Evolutionary conservation across 2,888 invertebrate species (phyloP).

Genomic region (Pardosa pseudoannulata): DNA sequence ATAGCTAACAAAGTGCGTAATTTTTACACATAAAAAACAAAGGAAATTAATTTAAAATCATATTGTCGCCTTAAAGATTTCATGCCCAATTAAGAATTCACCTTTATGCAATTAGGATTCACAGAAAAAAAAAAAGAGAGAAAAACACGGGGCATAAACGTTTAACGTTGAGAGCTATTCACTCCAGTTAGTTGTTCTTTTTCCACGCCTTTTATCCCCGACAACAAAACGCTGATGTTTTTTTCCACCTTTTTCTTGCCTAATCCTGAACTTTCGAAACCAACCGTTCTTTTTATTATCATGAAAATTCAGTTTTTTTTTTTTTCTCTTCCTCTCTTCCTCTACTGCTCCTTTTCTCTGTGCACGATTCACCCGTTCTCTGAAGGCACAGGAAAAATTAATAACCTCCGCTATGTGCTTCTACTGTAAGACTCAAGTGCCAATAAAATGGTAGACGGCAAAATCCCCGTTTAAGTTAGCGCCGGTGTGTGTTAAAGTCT

Average conservation of each 20-base stretch:
- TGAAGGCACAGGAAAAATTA: constrained; percentile 33
- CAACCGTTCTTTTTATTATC: constrained; percentile 7
- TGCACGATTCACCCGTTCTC: neutral
- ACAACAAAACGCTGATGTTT: neutral
- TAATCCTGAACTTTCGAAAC: constrained; percentile 11
- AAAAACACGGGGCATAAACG: no score
- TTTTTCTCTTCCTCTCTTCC: no score
- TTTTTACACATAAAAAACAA: no score
- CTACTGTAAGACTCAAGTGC: constrained; percentile 34
- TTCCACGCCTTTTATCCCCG: neutral
- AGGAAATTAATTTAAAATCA: no score
- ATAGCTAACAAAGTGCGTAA: no score
- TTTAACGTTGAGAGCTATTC: no score
- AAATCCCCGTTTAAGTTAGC: constrained; percentile 17
- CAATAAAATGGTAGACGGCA: constrained; percentile 45
- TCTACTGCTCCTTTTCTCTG: neutral
- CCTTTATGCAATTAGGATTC: no score
- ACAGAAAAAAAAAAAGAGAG: no score
- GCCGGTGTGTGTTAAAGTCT: neutral
- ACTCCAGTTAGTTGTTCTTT: neutral
- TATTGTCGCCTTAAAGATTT: no score
- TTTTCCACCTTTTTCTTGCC: neutral
- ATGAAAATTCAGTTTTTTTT: no score
- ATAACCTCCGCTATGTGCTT: constrained; percentile 51
- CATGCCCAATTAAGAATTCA: no score